These are phyloP conservation scores for Cataglyphis rosenhaueri DNA, from an alignment of 2,888 invertebrate genomes.

Conservation along the genomic window DNA sequence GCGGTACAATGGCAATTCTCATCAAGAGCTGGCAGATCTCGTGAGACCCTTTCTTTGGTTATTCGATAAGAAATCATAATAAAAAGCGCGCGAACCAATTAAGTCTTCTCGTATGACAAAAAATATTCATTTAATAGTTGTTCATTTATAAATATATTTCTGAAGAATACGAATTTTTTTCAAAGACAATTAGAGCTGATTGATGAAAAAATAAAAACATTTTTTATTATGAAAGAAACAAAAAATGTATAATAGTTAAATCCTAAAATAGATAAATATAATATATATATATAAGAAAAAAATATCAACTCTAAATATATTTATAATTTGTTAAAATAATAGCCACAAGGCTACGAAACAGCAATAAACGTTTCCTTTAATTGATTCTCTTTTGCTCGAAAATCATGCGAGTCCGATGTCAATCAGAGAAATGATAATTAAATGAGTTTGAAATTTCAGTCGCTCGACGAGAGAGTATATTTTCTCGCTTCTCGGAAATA, in stretches of 20 bases:
- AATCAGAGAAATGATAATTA: not conserved
- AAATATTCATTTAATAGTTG: not conserved
- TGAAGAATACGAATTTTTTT: not conserved
- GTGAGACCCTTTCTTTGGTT: slow-evolving; percentile 25
- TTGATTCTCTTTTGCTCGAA: slow-evolving; percentile 19
- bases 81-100: slow-evolving; percentile 64
- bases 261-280: not conserved
- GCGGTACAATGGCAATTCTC: slow-evolving; percentile 51
- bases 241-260: not conserved
- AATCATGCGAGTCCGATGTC: slow-evolving; percentile 17
- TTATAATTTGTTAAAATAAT: not conserved
- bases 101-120: slow-evolving; percentile 33
- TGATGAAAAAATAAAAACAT: not conserved
- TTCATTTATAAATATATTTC: not conserved
- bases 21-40: slow-evolving; percentile 28
- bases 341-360: not conserved
- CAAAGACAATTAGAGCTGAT: not conserved
- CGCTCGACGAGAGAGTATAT: not conserved
- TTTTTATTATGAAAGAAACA: not conserved
- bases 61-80: slow-evolving; percentile 54
- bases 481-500: not conserved
- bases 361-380: not conserved
- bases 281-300: not conserved
- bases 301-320: not conserved
- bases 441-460: slow-evolving; percentile 30